phyloP scores from a whole-genome alignment of 2,888 invertebrate species.

The Ornithoptera alexandrae region DNA sequence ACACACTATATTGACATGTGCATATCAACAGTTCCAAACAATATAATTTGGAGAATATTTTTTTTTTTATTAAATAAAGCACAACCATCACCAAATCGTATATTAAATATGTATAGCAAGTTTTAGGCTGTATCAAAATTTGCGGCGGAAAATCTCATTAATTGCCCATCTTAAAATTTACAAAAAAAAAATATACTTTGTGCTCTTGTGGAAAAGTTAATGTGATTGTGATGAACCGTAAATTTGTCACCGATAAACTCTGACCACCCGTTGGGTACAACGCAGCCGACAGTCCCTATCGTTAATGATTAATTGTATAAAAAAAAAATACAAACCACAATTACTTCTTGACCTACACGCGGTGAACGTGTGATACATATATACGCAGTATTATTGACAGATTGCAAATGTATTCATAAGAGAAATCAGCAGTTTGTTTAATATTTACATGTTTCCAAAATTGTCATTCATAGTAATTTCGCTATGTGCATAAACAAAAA shows the following conservation, averaged over 20 bases:
- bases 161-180: background rate
- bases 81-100: no score
- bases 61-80: no score
- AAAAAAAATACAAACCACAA: conserved; percentile 2
- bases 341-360: conserved; percentile 3
- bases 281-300: conserved; percentile 3
- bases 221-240: background rate
- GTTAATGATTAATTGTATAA: conserved; percentile 6
- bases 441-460: background rate
- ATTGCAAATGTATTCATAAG: background rate
- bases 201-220: background rate
- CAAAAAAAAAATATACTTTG: background rate
- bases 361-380: conserved; percentile 6
- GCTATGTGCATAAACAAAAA: no score
- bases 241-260: conserved; percentile 15
- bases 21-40: no score
- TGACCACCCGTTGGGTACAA: conserved; percentile 7
- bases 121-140: no score
- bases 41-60: no score
- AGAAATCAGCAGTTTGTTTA: background rate
- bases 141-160: background rate
- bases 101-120: no score
- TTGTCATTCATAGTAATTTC: background rate
- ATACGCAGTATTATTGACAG: background rate
- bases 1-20: no score